Base-by-base conservation (phyloP, 2,797 vertebrate genomes). In the Megalops cyprinoides region DNA sequence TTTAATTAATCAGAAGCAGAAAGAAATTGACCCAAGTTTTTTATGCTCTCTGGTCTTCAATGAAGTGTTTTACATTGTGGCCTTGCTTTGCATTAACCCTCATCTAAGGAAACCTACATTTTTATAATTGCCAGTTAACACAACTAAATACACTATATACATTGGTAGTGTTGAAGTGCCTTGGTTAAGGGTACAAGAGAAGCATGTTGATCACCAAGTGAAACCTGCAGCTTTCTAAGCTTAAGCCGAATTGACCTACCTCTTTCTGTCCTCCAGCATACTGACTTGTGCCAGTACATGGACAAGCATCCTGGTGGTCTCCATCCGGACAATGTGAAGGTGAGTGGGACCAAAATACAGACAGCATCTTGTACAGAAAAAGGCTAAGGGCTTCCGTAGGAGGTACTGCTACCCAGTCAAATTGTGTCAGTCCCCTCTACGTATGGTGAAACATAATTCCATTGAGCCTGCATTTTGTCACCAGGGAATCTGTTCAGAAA, bases 271-370 rank as follows among this genome's bases (percentile, higher is more conserved):
- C 91, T 88, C 23, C 90, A 99, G 98, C 97, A 99, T 88, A 99
- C 98, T 90, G 98, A 99, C 94, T 94, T 99, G 92, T 99, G 98
- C 93, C 98, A 97, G 93, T 99, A 99, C 91, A 99, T 99, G 97
- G 98, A 99, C 93, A 98, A 95, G 92, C 95, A 98, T 87, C 97
- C 97, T 5, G 98, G 98, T 79, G 98, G 98, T 28, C 96, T 99
- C 76, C 95, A 97, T 90, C 97, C 97, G 82, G 96, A 98, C 84
- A 99, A 99, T 82, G 96, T 98, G 88, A 99, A 98, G 96, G 98
- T 99, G 95, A 90, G 94, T 44, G 9, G 37, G 25, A n/a, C 39
- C 2, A 71, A 20, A 20, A n/a, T 71, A 1, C 39, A 65, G 31
- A 60, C 55, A 25, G n/a, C n/a, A n/a, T n/a, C n/a, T n/a, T n/a